These are phyloP conservation scores for Athalia rosae DNA, from an alignment of 2,888 invertebrate species.

Conservation along the genomic window DNA sequence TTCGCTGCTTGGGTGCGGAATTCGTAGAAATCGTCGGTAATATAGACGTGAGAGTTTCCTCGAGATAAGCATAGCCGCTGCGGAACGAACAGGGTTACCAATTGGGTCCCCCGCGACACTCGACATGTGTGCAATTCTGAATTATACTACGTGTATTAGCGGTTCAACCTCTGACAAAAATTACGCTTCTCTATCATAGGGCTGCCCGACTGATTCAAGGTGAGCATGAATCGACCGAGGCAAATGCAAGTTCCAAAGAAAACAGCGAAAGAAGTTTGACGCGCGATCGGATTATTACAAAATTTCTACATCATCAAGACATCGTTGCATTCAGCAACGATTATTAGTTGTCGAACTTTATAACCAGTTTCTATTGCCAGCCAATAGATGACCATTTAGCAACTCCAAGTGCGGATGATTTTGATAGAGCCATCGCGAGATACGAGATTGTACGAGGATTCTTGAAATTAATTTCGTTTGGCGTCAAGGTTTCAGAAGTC, in stretches of 20 bases:
- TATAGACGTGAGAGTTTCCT: constrained; percentile 63
- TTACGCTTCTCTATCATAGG: too few relatives aligned
- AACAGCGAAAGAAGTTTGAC: too few relatives aligned
- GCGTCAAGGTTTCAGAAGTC: constrained; percentile 21
- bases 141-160: neutral
- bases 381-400: constrained; percentile 22
- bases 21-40: constrained; percentile 68
- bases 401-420: neutral
- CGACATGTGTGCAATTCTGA: neutral
- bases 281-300: too few relatives aligned
- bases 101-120: constrained; percentile 48
- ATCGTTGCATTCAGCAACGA: too few relatives aligned
- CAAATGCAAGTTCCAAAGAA: too few relatives aligned
- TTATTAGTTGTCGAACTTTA: too few relatives aligned
- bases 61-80: constrained; percentile 63
- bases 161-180: neutral
- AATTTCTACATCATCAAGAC: too few relatives aligned
- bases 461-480: constrained; percentile 20
- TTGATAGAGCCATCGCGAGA: neutral
- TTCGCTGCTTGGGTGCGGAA: constrained; percentile 53
- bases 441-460: constrained; percentile 18
- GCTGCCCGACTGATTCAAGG: too few relatives aligned
- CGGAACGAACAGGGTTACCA: constrained; percentile 53
- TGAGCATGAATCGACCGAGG: too few relatives aligned
- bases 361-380: neutral